These are phyloP conservation scores for Zingel zingel DNA, from an alignment of 2,113 vertebrate species.

Conservation along the genomic window DNA sequence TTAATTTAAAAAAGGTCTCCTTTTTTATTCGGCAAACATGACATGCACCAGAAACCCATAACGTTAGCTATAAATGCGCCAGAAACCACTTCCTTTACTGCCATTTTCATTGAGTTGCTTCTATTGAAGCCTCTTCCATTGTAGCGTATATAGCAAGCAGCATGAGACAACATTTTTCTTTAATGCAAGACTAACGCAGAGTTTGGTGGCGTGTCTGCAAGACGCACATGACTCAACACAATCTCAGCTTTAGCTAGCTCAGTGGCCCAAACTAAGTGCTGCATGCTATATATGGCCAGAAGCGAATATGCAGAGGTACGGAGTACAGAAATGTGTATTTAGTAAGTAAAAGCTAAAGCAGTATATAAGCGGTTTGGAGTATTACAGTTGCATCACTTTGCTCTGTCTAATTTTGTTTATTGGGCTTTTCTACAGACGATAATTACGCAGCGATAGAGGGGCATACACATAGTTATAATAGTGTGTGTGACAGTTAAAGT, in stretches of 20 bases:
- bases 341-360: neutral
- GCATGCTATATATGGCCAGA: neutral
- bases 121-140: too few relatives aligned
- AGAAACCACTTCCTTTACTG: too few relatives aligned
- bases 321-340: neutral
- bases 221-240: slow-evolving; percentile 55
- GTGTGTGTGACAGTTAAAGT: too few relatives aligned
- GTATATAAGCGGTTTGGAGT: too few relatives aligned
- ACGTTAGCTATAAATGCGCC: too few relatives aligned
- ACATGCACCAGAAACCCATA: fast-evolving
- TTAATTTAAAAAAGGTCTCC: fast-evolving
- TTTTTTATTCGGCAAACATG: neutral
- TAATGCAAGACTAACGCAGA: fast-evolving
- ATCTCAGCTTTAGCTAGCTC: slow-evolving; percentile 3
- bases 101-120: too few relatives aligned
- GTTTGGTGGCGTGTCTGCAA: neutral
- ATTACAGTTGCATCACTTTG: too few relatives aligned
- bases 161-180: neutral
- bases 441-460: fast-evolving
- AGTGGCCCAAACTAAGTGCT: neutral
- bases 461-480: neutral
- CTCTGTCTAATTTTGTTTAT: neutral
- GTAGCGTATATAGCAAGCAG: too few relatives aligned
- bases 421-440: neutral
- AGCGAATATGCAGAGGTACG: neutral